Base-by-base conservation (phyloP, 2,888 invertebrate genomes). In the Trichopoda pennipes region DNA sequence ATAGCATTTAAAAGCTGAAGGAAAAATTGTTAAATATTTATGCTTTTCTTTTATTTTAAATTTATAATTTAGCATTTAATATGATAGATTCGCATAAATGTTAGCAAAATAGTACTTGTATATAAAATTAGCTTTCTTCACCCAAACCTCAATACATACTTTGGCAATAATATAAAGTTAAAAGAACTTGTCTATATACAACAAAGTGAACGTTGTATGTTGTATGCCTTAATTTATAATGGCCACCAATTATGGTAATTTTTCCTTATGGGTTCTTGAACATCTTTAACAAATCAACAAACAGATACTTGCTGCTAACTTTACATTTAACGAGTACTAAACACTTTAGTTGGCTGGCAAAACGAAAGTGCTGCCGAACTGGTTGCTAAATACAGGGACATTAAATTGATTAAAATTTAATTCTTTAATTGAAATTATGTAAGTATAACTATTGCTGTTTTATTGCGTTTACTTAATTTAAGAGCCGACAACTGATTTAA, bases 231-330 rank as follows among this genome's bases (percentile, higher is more conserved):
- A 51, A 58, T 70, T 74, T 17, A 17, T 78, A 70, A 81, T 81
- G 68, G 70, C 64, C 66, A 60, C 81, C 81, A 66, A 76, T 81
- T 81, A 81, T 76, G 76, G 81, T 72, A 61, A 81, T 76, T 38
- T 38, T 81, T 72, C 81, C 81, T 81, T 76, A 66, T 81, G 64
- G 28, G 81, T 53, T 60, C 49, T 42, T 23, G 55, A 63, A 32
- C 79, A 69, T 66, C 23, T 69, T 64, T 56, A 56, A 53, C 55
- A 63, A 64, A 56, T 16, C 38, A 72, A 35, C 38, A 60, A 64
- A 35, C 44, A 60, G 17, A 19, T 42, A 73, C 64, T 61, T 17
- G 60, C 58, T 64, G 42, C 14, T 28, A 28, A 16, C 38, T 53
- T 49, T 60, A 21, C 61, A 75, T 19, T 23, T 64, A 64, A 51